A percentile compares a stretch with the other conserved stretches of the same genome.
These are phyloP conservation scores for Neolamprologus sp. DNA, from an alignment of 2,113 vertebrate genomes.

Conservation along the genomic window DNA sequence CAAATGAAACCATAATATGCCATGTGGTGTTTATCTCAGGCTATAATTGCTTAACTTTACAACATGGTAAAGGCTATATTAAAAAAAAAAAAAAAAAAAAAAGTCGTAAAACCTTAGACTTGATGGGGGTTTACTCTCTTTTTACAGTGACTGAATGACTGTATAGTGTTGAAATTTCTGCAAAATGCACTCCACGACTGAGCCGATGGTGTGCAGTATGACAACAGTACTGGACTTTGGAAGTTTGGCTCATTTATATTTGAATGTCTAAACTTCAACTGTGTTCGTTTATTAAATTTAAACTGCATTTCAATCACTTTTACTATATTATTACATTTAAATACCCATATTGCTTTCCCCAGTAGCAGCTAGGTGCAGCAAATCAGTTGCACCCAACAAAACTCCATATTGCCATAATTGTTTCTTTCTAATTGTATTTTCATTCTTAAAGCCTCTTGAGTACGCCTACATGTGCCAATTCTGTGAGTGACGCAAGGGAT, in stretches of 20 bases:
- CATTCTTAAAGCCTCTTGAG: slow-evolving; percentile 26
- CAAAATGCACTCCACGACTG: background rate
- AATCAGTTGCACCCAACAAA: background rate
- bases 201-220: background rate
- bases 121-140: background rate
- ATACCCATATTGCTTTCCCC: background rate
- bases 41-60: background rate
- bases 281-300: background rate
- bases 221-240: background rate
- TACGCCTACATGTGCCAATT: background rate
- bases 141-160: background rate
- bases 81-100: background rate
- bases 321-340: background rate
- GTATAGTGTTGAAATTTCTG: background rate
- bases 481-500: rapidly evolving
- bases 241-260: background rate
- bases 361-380: background rate
- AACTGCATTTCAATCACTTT: background rate
- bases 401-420: background rate
- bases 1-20: background rate
- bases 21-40: background rate
- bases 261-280: background rate
- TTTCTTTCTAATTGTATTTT: background rate
- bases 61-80: background rate
- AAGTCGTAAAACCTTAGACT: background rate